Base-by-base conservation (phyloP, 2,888 invertebrate species). In the Junonia oenone region DNA sequence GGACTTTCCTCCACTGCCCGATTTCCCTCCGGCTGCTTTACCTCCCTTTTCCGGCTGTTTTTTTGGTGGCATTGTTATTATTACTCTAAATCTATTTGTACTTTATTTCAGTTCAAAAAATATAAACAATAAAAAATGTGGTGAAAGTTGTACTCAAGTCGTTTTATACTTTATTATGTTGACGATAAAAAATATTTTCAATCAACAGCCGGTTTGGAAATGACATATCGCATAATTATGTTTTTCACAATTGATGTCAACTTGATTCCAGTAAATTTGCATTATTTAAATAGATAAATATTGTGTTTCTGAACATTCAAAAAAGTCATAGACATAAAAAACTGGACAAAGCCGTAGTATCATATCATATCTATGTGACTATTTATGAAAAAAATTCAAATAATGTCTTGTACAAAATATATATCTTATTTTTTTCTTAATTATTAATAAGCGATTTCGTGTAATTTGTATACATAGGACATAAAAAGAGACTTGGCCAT, bases 51-150 rank as follows among this genome's bases (percentile, higher is more conserved):
- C 88, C 26, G 92, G 75, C 68, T 89, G 92, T 72, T 95, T 95
- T 83, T 95, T 95, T 0, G 95, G 95, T 37, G 95, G 94, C 95
- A 95, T 95, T 67, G 37, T 14, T 27, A 35, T 19, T 38, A 6
- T 6, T 27, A 35, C 19, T 19, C 26, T 33, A 38, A 38, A 38
- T 19, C 11, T 19, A 38, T 3, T 11, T 3, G 1, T 11, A 33
- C 14, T 35, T 35, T 15, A 11, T 19, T 40, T 40, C 4, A 19
- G n/a, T n/a, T n/a, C n/a, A n/a, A n/a, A 19, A 40, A 19, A 17
- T 40, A 40, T 19, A 11, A 40, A n/a, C 17, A 40, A 40, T 5
- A 11, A 17, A n/a, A 19, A 15, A 19, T 11, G 19, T 40, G 19
- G 9, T 19, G 11, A 17, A 17, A 38, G 11, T 15, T 11, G 19